Conservation (phyloP, 2,113 vertebrate species). For the Megatriorchis doriae region DNA sequence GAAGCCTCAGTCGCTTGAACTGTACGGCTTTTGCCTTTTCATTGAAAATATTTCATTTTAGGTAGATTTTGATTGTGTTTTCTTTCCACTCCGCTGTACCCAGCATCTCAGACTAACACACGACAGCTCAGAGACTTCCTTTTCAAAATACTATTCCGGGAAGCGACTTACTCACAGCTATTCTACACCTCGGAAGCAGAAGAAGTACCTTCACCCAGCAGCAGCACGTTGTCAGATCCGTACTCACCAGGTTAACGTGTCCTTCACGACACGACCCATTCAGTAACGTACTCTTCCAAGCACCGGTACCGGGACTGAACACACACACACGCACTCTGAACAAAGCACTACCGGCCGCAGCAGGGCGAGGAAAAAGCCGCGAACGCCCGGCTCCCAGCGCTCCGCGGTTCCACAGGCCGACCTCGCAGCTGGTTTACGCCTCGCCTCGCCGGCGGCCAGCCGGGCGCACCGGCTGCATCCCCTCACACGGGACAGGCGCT, state of each 20-base stretch:
- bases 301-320: not conserved
- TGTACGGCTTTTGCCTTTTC: not conserved
- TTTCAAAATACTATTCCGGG: not conserved
- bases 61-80: fast-evolving
- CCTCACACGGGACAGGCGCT: not conserved
- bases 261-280: not conserved
- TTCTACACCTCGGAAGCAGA: not conserved
- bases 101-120: not conserved
- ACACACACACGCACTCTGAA: fast-evolving
- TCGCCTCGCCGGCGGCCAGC: not conserved
- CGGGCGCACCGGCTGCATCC: not conserved
- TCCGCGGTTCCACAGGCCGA: not conserved
- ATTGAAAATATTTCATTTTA: not conserved
- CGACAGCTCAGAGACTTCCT: not conserved
- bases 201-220: fast-evolving
- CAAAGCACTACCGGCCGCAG: fast-evolving
- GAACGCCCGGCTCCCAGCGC: fast-evolving
- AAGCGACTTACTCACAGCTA: not conserved
- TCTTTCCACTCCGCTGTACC: not conserved
- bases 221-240: not conserved
- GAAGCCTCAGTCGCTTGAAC: not conserved
- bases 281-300: fast-evolving
- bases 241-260: fast-evolving
- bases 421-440: fast-evolving
- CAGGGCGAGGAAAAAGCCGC: fast-evolving